Evolutionary conservation across 2,113 vertebrate genomes (phyloP).

Genomic region (Oncorhynchus mykiss): DNA sequence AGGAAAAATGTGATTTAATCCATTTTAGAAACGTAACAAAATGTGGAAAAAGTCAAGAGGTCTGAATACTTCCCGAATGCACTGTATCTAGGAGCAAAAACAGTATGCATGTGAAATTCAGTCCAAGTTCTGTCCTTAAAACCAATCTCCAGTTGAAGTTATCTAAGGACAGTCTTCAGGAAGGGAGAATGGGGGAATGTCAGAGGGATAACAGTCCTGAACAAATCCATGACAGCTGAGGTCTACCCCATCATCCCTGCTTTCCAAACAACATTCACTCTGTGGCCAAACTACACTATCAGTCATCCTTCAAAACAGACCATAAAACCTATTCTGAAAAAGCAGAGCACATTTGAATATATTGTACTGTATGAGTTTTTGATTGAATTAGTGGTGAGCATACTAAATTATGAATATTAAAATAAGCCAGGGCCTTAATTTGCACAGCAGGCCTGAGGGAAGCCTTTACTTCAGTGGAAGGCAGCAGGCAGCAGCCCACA

Average conservation of each 20-base stretch:
- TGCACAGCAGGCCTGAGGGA: conserved; percentile 2
- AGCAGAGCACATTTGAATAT: conserved; percentile 3
- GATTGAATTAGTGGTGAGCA: conserved; percentile 10
- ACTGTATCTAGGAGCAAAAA: neutral
- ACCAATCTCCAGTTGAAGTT: neutral
- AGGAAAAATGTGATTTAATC: no score
- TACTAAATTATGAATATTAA: conserved; percentile 10
- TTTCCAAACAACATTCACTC: conserved; percentile 14
- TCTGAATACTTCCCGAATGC: no score
- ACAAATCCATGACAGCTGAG: conserved; percentile 19
- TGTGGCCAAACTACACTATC: neutral
- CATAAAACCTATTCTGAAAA: neutral
- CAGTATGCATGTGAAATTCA: neutral
- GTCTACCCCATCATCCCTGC: conserved; percentile 12
- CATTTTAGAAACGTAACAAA: no score
- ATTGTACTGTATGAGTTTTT: conserved; percentile 14
- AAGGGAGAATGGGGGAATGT: neutral
- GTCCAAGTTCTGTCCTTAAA: neutral
- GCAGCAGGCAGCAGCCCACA: conserved; percentile 14
- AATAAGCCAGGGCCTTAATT: conserved; percentile 22
- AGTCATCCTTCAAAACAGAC: conserved; percentile 8
- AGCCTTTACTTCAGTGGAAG: no score
- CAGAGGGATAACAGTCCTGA: conserved; percentile 21
- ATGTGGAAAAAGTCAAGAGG: no score
- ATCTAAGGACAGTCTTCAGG: conserved; percentile 14